These are phyloP conservation scores for Epirrita christyi DNA, from an alignment of 2,888 invertebrate species.

Conservation along the genomic window DNA sequence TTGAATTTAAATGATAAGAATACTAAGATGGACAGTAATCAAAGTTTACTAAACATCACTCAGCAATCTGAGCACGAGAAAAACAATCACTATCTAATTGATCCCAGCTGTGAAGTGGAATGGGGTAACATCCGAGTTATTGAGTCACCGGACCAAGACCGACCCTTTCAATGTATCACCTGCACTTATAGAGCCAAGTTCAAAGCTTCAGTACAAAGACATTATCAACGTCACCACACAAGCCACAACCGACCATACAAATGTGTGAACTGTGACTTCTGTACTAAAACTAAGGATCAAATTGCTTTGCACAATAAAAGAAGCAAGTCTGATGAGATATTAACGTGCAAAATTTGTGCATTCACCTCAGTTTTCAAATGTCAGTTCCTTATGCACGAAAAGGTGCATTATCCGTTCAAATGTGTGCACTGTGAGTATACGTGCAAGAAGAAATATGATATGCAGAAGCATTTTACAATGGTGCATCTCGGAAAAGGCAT, in stretches of 20 bases:
- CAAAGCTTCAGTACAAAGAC: slow-evolving; percentile 68
- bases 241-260: slow-evolving; percentile 61
- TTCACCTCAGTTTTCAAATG: slow-evolving; percentile 62
- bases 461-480: slow-evolving; percentile 57
- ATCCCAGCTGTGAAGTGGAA: slow-evolving; percentile 53
- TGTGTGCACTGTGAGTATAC: slow-evolving; percentile 58
- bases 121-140: slow-evolving; percentile 63
- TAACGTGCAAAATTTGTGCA: slow-evolving; percentile 52
- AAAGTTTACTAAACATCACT: neutral
- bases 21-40: neutral
- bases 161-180: slow-evolving; percentile 60
- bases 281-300: slow-evolving; percentile 71
- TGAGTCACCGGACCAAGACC: slow-evolving; percentile 53
- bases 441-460: slow-evolving; percentile 60
- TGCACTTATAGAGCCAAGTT: slow-evolving; percentile 63
- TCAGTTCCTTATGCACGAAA: slow-evolving; percentile 60
- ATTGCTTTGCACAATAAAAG: slow-evolving; percentile 67
- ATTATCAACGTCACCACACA: slow-evolving; percentile 67
- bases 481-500: slow-evolving; percentile 59
- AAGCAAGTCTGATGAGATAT: slow-evolving; percentile 45
- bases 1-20: slow-evolving; percentile 16
- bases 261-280: slow-evolving; percentile 67
- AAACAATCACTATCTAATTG: slow-evolving; percentile 53
- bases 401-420: slow-evolving; percentile 57
- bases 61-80: slow-evolving; percentile 33